Conservation (phyloP, 1,140 invertebrate genomes). For the Cylas formicarius region DNA sequence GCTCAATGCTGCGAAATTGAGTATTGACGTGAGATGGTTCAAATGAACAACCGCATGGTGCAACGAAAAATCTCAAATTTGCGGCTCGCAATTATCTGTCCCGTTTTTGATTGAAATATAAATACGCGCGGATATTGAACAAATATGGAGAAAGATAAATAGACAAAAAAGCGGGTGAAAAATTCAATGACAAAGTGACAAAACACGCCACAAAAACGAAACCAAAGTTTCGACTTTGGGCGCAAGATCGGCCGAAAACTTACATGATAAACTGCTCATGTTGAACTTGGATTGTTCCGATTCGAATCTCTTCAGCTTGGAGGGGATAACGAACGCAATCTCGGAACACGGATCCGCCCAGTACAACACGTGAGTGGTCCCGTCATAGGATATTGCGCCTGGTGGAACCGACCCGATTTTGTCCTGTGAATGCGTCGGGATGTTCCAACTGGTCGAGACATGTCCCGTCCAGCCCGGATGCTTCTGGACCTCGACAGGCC, state of each 20-base stretch:
- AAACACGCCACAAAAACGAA: neutral
- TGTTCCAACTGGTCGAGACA: slow-evolving; percentile 67
- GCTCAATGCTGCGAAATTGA: slow-evolving; percentile 49
- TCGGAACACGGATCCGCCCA: slow-evolving; percentile 95
- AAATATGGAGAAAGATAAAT: no score
- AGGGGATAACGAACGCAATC: slow-evolving; percentile 90
- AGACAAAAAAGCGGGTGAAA: no score
- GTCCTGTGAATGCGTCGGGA: slow-evolving; percentile 12
- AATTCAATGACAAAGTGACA: slow-evolving; percentile 1
- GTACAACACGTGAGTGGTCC: slow-evolving; percentile 66
- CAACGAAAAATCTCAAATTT: no score
- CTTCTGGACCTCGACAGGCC: slow-evolving; percentile 71
- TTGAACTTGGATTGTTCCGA: slow-evolving; percentile 29
- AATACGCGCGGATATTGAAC: no score
- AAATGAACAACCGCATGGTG: no score
- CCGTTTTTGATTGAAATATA: no score
- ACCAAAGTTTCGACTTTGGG: neutral
- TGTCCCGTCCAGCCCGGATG: slow-evolving; percentile 91
- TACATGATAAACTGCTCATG: slow-evolving; percentile 34
- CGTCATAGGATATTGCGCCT: slow-evolving; percentile 35
- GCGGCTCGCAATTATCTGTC: no score
- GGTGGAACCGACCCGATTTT: neutral
- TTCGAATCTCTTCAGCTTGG: slow-evolving; percentile 38
- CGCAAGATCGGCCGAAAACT: slow-evolving; percentile 11
- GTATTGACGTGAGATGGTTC: no score